Evolutionary conservation across 2,113 vertebrate species (phyloP).

Genomic region (Delphinapterus leucas): DNA sequence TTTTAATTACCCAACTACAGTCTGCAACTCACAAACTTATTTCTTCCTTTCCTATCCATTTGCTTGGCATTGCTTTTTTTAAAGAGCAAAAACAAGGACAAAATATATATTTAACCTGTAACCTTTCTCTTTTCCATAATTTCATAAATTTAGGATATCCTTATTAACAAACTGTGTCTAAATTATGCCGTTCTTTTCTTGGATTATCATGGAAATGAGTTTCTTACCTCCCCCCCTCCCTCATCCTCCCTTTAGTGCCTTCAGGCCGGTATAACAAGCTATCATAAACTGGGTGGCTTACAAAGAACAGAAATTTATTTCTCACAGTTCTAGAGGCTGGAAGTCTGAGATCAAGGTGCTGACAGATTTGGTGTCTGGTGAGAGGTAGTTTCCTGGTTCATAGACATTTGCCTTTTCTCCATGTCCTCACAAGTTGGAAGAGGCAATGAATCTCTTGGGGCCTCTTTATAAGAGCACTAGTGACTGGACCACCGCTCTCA

Average conservation of each 20-base stretch:
- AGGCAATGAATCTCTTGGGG: not conserved
- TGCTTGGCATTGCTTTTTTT: not conserved
- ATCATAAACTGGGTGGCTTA: not conserved
- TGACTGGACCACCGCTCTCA: not conserved
- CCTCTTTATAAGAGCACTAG: not conserved
- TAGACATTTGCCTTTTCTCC: not conserved
- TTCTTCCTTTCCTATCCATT: not conserved
- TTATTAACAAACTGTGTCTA: not conserved
- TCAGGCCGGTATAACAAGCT: not conserved
- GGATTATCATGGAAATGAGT: not conserved
- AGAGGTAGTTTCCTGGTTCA: not conserved
- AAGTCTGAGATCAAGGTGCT: not conserved
- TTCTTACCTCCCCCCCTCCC: not conserved
- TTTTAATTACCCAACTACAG: not conserved
- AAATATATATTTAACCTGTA: not conserved
- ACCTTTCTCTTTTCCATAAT: not conserved
- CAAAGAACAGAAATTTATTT: not conserved
- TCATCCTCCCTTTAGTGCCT: not conserved
- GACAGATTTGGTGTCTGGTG: not conserved
- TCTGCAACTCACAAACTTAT: not conserved
- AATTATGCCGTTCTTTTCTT: not conserved
- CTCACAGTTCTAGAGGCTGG: not conserved
- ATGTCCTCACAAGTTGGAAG: not conserved
- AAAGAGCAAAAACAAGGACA: not conserved
- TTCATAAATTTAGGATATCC: not conserved